Base-by-base conservation (phyloP, 2,113 vertebrate genomes). In the Cyprinus carpio region DNA sequence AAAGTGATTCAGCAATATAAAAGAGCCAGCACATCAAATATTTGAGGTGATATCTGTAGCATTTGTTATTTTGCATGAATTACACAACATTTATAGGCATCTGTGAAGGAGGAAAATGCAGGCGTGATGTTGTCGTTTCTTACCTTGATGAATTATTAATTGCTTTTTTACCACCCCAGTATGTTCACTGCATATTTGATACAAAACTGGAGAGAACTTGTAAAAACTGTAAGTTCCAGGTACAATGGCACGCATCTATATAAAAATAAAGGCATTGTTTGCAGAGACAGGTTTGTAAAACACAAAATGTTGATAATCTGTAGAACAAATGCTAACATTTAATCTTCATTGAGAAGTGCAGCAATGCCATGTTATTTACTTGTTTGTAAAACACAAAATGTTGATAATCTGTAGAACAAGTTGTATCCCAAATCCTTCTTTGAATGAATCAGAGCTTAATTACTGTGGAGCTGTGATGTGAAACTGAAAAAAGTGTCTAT, bases 141-240 rank as follows among this genome's bases (percentile, higher is more conserved):
- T 85, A 62, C 49, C 49, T n/a, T 43, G 46, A 85, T 85, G 13
- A 82, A 85, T 87, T 81, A 84, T 87, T 81, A 56, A 86, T 64
- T 69, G 51, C 60, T 69, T 86, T 85, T 78, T 64, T 75, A 65
- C 76, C 49, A 2, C 23, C 23, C 23, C 71, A 46, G 82, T 75
- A 43, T n/a, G 46, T 58, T 72, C 75, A 80, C 69, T 76, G 12
- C 40, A 75, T 75, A 25, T 74, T 74, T 43, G 8, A n/a, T 82
- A 58, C 60, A 56, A 65, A 71, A 71, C 34, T 72, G 69, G 4
- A 72, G 40, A 40, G 34, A 6, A 46, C 37, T 40, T 12, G 20
- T n/a, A 4, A 72, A 37, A 72, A 37, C 20, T 5, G 1, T 12
- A 46, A 25, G 40, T 46, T 46, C 40, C 12, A 46, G 23, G 71